phyloP scores from a whole-genome alignment of 2,888 invertebrate genomes.

The Pteria penguin region DNA sequence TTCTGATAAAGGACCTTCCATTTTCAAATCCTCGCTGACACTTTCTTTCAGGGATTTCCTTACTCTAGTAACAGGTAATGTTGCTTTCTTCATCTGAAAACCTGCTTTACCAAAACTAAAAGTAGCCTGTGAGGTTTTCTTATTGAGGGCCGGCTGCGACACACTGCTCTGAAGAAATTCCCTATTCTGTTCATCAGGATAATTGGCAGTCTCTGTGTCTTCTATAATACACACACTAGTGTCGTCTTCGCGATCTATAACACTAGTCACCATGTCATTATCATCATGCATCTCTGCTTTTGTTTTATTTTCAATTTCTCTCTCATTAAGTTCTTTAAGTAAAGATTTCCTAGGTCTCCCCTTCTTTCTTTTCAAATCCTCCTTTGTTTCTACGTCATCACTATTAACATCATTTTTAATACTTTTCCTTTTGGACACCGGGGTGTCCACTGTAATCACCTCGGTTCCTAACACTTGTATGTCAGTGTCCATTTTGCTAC shows the following conservation, averaged over 20 bases:
- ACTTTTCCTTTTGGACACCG: neutral
- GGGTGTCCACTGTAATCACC: conserved; percentile 25
- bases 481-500: conserved; percentile 17
- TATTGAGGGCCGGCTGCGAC: neutral
- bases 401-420: conserved; percentile 12
- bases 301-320: conserved; percentile 14
- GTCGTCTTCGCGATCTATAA: neutral
- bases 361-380: neutral
- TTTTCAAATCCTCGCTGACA: neutral
- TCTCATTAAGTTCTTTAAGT: conserved; percentile 11
- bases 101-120: conserved; percentile 55
- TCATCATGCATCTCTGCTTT: conserved; percentile 4
- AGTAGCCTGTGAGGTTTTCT: conserved; percentile 55
- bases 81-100: conserved; percentile 46
- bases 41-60: conserved; percentile 19
- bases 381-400: neutral
- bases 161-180: conserved; percentile 19
- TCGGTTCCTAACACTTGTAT: conserved; percentile 39
- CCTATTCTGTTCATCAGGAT: conserved; percentile 13
- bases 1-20: conserved; percentile 21
- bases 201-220: neutral
- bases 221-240: neutral
- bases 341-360: conserved; percentile 12
- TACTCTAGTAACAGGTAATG: neutral
- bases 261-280: no score